These are phyloP conservation scores for Ophion obscuratus DNA, from an alignment of 2,888 invertebrate species.

Conservation along the genomic window DNA sequence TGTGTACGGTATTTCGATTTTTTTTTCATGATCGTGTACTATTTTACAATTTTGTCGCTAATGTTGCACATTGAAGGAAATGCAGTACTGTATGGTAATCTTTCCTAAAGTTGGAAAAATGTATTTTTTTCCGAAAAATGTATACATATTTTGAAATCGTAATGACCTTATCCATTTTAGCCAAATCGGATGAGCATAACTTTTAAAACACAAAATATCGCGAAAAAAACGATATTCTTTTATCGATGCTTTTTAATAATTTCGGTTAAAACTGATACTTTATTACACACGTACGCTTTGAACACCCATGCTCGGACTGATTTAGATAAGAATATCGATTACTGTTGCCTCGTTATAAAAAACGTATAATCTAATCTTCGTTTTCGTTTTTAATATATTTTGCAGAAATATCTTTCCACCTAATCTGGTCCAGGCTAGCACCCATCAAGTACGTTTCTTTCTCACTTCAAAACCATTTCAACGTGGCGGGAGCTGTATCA, in stretches of 20 bases:
- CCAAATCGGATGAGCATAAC: too few species aligned
- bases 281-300: not conserved
- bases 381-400: slow-evolving; percentile 68
- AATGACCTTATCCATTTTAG: too few species aligned
- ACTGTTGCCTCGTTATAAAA: not conserved
- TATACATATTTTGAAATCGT: too few species aligned
- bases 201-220: not conserved
- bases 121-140: too few species aligned
- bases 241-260: not conserved
- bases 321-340: slow-evolving; percentile 6
- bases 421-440: slow-evolving; percentile 88
- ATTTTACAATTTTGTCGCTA: too few species aligned
- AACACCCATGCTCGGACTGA: not conserved
- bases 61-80: too few species aligned
- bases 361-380: not conserved
- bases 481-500: not conserved
- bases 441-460: slow-evolving; percentile 85
- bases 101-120: too few species aligned
- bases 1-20: too few species aligned
- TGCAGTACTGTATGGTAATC: too few species aligned
- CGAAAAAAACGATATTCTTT: slow-evolving; percentile 1
- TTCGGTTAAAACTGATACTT: not conserved
- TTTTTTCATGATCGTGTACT: too few species aligned
- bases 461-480: not conserved
- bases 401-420: slow-evolving; percentile 89